phyloP scores from a whole-genome alignment of 1,140 invertebrate genomes.

The Meteorus sp. region DNA sequence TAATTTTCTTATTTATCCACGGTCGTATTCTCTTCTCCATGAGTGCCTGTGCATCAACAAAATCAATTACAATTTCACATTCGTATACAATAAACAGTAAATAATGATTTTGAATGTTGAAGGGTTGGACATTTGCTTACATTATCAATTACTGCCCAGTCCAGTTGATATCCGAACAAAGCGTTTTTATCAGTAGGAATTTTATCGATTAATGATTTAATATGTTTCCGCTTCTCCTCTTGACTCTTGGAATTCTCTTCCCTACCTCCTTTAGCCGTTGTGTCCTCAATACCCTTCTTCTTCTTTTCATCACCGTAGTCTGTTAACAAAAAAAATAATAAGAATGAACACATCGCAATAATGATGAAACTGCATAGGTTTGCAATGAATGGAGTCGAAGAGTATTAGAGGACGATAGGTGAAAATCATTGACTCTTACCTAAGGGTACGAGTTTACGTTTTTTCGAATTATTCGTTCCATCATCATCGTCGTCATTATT shows the following conservation, averaged over 20 bases:
- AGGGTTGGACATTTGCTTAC: no score
- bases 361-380: no score
- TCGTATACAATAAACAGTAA: conserved; percentile 3
- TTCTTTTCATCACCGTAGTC: conserved; percentile 71
- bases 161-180: conserved; percentile 90
- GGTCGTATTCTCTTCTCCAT: conserved; percentile 97
- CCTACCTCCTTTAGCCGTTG: conserved; percentile 66
- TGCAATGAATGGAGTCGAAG: no score
- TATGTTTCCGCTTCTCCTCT: conserved; percentile 94
- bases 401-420: background rate
- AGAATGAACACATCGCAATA: no score
- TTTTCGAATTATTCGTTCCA: conserved; percentile 67
- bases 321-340: conserved; percentile 39
- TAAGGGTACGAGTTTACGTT: conserved; percentile 82
- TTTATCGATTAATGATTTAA: conserved; percentile 96
- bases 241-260: conserved; percentile 73
- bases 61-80: background rate
- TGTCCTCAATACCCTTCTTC: conserved; percentile 57
- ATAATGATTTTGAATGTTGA: background rate
- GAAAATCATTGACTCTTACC: conserved; percentile 54
- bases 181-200: conserved; percentile 97
- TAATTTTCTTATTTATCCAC: conserved; percentile 99
- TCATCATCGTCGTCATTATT: conserved; percentile 89
- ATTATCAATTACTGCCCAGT: conserved; percentile 86
- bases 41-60: conserved; percentile 61